Conservation (phyloP, 2,888 invertebrate species). For the Epinotia bilunana region DNA sequence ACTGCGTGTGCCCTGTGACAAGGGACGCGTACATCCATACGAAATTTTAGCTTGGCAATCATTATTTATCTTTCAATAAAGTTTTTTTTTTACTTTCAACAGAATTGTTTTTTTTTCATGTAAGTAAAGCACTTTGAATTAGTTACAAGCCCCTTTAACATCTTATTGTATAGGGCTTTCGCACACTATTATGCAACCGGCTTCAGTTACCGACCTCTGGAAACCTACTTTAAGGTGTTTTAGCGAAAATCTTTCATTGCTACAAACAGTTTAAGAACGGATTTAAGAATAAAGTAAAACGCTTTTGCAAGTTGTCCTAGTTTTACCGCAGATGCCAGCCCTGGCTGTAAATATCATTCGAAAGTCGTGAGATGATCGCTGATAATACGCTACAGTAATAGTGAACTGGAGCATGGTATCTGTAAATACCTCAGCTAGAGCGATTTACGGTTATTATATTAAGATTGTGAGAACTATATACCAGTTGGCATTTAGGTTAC, state of each 20-base stretch:
- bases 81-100: no score
- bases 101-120: not conserved
- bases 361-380: slow-evolving; percentile 34
- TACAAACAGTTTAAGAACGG: no score
- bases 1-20: no score
- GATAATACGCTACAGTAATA: slow-evolving; percentile 15
- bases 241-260: no score
- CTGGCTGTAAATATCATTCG: slow-evolving; percentile 18
- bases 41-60: not conserved
- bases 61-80: not conserved
- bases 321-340: slow-evolving; percentile 5
- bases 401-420: slow-evolving; percentile 21
- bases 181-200: no score
- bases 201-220: no score
- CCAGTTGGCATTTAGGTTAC: slow-evolving; percentile 8
- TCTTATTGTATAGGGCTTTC: no score
- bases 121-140: not conserved
- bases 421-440: not conserved
- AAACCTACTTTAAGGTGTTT: no score
- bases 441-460: not conserved
- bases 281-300: not conserved
- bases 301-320: not conserved
- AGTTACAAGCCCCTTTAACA: not conserved
- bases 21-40: no score
- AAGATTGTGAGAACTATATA: not conserved